Evolutionary conservation across 2,113 vertebrate genomes (phyloP), one percentile per base, ranked within the genome.

Genomic region (Bufo bufo): DNA sequence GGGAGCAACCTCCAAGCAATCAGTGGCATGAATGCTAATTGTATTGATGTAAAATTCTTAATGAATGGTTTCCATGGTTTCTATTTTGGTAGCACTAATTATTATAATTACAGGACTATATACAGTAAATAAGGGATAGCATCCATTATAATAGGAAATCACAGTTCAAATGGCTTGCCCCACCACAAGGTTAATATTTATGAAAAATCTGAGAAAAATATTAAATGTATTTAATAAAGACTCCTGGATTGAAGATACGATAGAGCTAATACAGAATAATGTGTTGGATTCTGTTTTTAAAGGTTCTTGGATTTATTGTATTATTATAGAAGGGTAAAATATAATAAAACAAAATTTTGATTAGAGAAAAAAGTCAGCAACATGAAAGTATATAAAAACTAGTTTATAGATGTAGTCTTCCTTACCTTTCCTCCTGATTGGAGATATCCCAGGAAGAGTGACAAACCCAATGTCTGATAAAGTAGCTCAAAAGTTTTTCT

Each of bases 1-100:
- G 72, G 72, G 1, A 47, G 33, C 12, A 72, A 72, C 69, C 14
- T 72, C 9, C 69, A 16, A 72, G 72, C 45, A 75, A 75, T 75
- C 72, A 75, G 72, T 2, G 43, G 16, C 43, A 17, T 49, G 72
- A 17, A 75, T 75, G 16, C 72, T 75, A 75, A 75, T 75, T 75
- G 72, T 75, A 75, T 75, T 75, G 45, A 75, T 75, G 72, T 23
- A 19, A 17, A 72, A 75, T 75, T 23, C 6, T 75, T 49, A 75
- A 75, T 75, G 13, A 75, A 9, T 49, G 72, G 72, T 75, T 72
- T 72, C 33, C 45, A 72, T 72, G 69, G 69, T 72, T 75, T 75
- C 43, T 49, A 49, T 45, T 75, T 75, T 75, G 72, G 47, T 19
- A 49, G 45, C 47, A 45, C 72, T 75, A 75, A 75, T 75, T 45